Conservation (phyloP, 2,888 invertebrate species). For the Andrena minutula region DNA sequence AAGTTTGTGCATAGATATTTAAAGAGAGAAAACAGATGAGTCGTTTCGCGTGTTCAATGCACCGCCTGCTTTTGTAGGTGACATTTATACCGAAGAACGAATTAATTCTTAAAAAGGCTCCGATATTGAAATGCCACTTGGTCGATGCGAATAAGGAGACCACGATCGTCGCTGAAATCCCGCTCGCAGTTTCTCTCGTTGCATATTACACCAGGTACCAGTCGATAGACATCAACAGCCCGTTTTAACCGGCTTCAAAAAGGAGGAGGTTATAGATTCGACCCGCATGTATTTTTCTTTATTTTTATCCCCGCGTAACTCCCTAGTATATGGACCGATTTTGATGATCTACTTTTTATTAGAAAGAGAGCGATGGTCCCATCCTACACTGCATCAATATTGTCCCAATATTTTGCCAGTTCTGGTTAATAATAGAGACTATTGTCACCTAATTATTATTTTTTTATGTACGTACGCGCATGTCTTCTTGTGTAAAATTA, state of each 20-base stretch:
- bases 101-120: slow-evolving; percentile 68
- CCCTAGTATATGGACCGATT: no score
- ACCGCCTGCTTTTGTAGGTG: slow-evolving; percentile 55
- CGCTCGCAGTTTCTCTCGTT: slow-evolving; percentile 74
- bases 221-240: no score
- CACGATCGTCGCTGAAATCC: slow-evolving; percentile 75
- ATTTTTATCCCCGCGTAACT: neutral
- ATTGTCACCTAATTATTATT: no score
- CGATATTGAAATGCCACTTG: slow-evolving; percentile 75
- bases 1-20: slow-evolving; percentile 58
- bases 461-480: no score
- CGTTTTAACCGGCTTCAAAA: neutral
- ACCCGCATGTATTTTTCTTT: no score
- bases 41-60: no score
- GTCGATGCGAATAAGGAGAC: slow-evolving; percentile 70
- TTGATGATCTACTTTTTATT: neutral
- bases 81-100: slow-evolving; percentile 70
- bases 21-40: neutral
- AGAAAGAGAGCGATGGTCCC: no score
- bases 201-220: slow-evolving; percentile 74
- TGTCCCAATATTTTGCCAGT: no score
- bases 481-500: no score
- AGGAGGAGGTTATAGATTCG: no score
- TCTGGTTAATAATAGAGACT: no score
- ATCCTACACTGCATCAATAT: no score